A percentile compares a stretch with the other conserved stretches of the same genome.
Conservation (phyloP, 2,113 vertebrate species). For the Felis chaus region DNA sequence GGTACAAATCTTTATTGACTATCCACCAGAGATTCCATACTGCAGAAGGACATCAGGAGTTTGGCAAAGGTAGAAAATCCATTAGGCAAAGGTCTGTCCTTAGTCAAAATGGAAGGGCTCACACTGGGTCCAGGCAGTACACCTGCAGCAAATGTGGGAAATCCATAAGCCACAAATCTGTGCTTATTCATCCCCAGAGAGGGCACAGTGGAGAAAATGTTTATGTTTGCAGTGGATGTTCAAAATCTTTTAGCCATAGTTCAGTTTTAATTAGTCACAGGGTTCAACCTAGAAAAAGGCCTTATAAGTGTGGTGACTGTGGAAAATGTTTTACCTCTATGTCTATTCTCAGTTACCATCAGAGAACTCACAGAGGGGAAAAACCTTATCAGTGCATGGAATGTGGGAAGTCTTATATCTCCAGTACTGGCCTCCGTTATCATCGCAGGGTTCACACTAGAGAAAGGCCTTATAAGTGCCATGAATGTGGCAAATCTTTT, state of each 20-base stretch:
- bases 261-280: background rate
- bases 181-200: background rate
- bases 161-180: background rate
- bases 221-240: conserved; percentile 1
- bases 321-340: background rate
- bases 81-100: background rate
- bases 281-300: background rate
- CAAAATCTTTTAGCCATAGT: background rate
- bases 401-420: no score
- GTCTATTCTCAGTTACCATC: conserved; percentile 34
- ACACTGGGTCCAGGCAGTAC: background rate
- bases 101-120: background rate
- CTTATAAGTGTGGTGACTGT: conserved; percentile 15
- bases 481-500: no score
- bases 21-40: background rate
- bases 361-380: background rate
- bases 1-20: background rate
- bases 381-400: background rate
- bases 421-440: no score
- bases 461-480: no score
- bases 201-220: background rate
- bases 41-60: background rate
- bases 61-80: background rate
- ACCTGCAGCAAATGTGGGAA: background rate
- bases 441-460: no score